Conservation (phyloP, 2,797 vertebrate genomes). For the Calcarius lapponicus region DNA sequence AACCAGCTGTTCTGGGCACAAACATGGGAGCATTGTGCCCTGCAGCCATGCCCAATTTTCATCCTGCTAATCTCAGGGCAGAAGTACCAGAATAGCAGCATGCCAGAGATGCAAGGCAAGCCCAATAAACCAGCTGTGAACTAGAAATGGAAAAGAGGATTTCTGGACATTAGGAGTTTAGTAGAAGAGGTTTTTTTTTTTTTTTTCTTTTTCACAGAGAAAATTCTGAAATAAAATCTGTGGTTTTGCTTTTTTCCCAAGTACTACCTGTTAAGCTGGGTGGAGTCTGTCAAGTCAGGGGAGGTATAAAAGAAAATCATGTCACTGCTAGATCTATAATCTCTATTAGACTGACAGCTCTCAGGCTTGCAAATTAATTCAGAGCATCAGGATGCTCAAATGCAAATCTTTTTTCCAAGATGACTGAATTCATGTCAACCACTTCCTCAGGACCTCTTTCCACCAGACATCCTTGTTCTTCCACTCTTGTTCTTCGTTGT, state of each 20-base stretch:
- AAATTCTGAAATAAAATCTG: neutral
- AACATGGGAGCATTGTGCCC: neutral
- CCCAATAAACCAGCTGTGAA: neutral
- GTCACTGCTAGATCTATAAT: neutral
- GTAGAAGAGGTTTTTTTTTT: neutral
- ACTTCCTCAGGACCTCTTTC: neutral
- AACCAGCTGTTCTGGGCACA: neutral
- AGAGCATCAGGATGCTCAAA: neutral
- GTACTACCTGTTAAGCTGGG: neutral
- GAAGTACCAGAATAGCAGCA: neutral
- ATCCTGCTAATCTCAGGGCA: neutral
- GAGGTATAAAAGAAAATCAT: neutral
- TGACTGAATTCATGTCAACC: neutral
- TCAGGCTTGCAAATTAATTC: neutral
- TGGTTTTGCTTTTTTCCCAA: slow-evolving; percentile 21
- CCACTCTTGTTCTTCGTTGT: neutral
- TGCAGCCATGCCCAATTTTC: neutral
- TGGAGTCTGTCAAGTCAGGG: slow-evolving; percentile 37
- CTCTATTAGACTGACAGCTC: neutral
- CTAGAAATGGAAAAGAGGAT: neutral
- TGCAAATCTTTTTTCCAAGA: neutral
- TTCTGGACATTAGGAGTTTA: neutral
- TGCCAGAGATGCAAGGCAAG: neutral
- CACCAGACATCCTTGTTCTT: neutral
- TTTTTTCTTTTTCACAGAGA: neutral